Conservation (phyloP, 1,140 invertebrate species). For the Subanguina moxae region DNA sequence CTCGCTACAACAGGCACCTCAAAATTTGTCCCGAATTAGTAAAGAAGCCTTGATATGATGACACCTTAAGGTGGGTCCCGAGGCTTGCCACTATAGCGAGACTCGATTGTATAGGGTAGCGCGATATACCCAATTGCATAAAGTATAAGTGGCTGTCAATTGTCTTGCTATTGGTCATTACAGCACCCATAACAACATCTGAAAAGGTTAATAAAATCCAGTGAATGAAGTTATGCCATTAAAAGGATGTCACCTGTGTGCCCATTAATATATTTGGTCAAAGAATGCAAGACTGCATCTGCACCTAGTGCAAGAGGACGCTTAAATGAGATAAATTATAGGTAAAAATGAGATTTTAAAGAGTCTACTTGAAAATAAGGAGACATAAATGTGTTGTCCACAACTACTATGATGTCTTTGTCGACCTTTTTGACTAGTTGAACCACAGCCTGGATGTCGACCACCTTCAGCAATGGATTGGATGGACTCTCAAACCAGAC, state of each 20-base stretch:
- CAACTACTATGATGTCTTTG: slow-evolving; percentile 73
- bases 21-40: no score
- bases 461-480: slow-evolving; percentile 88
- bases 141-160: slow-evolving; percentile 40
- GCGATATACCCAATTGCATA: slow-evolving; percentile 11
- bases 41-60: no score
- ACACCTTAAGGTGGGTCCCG: no score
- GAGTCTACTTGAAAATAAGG: slow-evolving; percentile 59
- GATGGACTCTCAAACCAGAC: slow-evolving; percentile 95
- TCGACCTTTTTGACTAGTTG: slow-evolving; percentile 65
- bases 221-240: not conserved
- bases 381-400: slow-evolving; percentile 95
- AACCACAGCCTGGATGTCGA: slow-evolving; percentile 76
- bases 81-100: no score
- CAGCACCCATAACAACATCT: slow-evolving; percentile 87
- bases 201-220: not conserved
- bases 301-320: slow-evolving; percentile 80
- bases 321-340: not conserved
- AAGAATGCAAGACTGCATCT: slow-evolving; percentile 83
- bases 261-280: slow-evolving; percentile 98
- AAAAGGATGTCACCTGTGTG: slow-evolving; percentile 66
- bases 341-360: not conserved
- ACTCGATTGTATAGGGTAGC: no score
- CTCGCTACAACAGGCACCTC: no score
- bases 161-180: slow-evolving; percentile 38